These are phyloP conservation scores for Melitaea athalia DNA, from an alignment of 2,888 invertebrate genomes.

Conservation along the genomic window DNA sequence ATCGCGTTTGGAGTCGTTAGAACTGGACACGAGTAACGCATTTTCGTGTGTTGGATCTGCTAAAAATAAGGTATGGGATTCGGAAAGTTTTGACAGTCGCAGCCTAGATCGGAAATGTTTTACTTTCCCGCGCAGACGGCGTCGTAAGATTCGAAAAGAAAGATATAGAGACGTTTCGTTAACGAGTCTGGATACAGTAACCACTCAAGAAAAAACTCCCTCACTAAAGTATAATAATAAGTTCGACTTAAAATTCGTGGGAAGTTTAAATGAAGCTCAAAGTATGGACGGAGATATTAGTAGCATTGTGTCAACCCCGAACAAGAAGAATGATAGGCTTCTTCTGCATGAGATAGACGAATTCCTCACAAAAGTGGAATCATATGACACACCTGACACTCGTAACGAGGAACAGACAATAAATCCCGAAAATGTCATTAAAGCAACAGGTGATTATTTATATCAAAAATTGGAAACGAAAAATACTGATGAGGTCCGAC, in stretches of 20 bases:
- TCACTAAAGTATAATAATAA: conserved; percentile 4
- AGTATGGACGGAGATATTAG: conserved; percentile 78
- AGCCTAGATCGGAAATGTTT: conserved; percentile 66
- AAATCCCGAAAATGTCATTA: conserved; percentile 67
- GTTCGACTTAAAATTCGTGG: conserved; percentile 30
- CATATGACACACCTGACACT: conserved; percentile 68
- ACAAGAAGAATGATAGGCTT: conserved; percentile 72
- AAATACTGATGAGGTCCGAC: conserved; percentile 54
- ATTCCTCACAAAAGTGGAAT: conserved; percentile 73
- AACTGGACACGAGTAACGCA: conserved; percentile 57
- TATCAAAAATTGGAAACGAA: conserved; percentile 62
- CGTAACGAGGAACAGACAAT: conserved; percentile 54
- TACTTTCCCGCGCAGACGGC: conserved; percentile 71
- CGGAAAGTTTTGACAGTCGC: conserved; percentile 61
- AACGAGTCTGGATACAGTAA: conserved; percentile 58
- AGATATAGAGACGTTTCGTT: conserved; percentile 57
- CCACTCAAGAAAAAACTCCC: conserved; percentile 9
- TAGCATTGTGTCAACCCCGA: conserved; percentile 73
- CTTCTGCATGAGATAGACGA: conserved; percentile 77
- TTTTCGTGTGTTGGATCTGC: conserved; percentile 53
- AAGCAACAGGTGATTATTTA: conserved; percentile 70
- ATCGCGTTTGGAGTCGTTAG: conserved; percentile 74
- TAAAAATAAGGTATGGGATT: conserved; percentile 55
- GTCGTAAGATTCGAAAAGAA: conserved; percentile 56
- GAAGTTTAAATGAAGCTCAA: conserved; percentile 51